Percentiles rank a stretch among this genome's conserved stretches.
Evolutionary conservation across 2,797 vertebrate genomes (phyloP).

Genomic region (Trachurus trachurus): DNA sequence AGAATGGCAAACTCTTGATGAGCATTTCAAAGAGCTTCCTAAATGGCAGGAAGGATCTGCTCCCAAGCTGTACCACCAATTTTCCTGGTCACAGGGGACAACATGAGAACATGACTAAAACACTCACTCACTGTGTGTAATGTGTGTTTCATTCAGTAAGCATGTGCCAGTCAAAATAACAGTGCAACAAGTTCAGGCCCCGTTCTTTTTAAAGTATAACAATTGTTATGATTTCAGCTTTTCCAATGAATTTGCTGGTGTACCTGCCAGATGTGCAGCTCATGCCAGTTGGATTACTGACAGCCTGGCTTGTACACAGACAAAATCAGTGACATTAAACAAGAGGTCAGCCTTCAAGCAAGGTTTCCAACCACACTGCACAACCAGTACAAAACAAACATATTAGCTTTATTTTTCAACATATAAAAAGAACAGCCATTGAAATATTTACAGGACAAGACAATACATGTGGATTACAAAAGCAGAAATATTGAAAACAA

Average conservation of each 20-base stretch:
- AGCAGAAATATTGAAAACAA: not conserved
- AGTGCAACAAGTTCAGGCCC: not conserved
- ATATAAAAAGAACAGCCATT: slow-evolving; percentile 50
- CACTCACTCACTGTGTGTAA: not conserved
- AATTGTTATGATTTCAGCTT: not conserved
- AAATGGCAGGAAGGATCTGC: slow-evolving; percentile 74
- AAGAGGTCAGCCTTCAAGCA: not conserved
- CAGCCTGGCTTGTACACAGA: not conserved
- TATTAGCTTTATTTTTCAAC: slow-evolving; percentile 67
- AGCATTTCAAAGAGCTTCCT: slow-evolving; percentile 73
- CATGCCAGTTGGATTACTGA: not conserved
- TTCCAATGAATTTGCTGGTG: not conserved
- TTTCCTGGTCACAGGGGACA: slow-evolving; percentile 1
- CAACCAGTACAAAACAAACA: slow-evolving; percentile 13
- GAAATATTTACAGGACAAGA: slow-evolving; percentile 85
- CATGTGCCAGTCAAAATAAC: not conserved
- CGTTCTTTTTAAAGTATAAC: not conserved
- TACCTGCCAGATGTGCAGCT: not conserved
- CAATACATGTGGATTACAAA: not conserved
- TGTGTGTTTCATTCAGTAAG: not conserved
- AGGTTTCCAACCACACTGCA: not conserved
- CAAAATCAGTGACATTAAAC: not conserved
- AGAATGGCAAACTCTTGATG: slow-evolving; percentile 66
- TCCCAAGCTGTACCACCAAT: slow-evolving; percentile 18
- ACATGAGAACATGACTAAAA: not conserved